Evolutionary conservation across 1,140 invertebrate genomes (phyloP), one percentile per base, ranked within the genome.

Genomic region (Steinernema khuongi): DNA sequence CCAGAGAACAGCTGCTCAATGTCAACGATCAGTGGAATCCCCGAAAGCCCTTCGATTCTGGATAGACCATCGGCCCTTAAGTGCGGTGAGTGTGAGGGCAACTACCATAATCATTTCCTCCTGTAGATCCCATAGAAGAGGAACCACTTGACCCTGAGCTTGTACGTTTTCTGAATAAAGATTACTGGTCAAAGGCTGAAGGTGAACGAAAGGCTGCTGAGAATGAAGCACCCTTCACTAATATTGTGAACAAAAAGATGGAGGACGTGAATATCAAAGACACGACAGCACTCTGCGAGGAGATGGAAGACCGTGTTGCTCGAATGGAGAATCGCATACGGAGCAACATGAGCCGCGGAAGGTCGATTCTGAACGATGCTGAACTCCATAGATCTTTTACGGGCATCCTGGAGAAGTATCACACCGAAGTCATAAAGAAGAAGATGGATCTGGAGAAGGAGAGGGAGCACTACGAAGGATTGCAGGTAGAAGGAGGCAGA

Each of bases 321-420:
- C 96, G 97, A 74, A 98, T 99, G 88, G 93, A 97, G 4, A 99
- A 98, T 87, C 90, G 93, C 78, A 98, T 99, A 93, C 95, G 96
- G 84, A 96, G 94, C 72, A 97, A 99, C 86, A 94, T 94, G 0
- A 93, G 92, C 71, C 88, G 95, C 73, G 95, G 95, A 0, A 89
- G 97, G 44, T 93, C 92, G 2, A 97, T 99, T 79, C 91, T 94
- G 22, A 96, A 95, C 83, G 97, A 99, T 83, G 79, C 80, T 18
- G 93, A 94, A 19, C 95, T 99, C 4, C 96, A 99, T 86, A 93
- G 93, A 0, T 87, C 98, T 18, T 99, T 99, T n/a, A n/a, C 81
- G 91, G 95, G 90, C 97, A 94, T 77, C 92, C 98, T 31, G 97
- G 94, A 0, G 91, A 93, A 67, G 91, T 97, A n/a, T 91, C 96